Conservation (phyloP, 2,113 vertebrate species). For the Syngnathus scovelli region DNA sequence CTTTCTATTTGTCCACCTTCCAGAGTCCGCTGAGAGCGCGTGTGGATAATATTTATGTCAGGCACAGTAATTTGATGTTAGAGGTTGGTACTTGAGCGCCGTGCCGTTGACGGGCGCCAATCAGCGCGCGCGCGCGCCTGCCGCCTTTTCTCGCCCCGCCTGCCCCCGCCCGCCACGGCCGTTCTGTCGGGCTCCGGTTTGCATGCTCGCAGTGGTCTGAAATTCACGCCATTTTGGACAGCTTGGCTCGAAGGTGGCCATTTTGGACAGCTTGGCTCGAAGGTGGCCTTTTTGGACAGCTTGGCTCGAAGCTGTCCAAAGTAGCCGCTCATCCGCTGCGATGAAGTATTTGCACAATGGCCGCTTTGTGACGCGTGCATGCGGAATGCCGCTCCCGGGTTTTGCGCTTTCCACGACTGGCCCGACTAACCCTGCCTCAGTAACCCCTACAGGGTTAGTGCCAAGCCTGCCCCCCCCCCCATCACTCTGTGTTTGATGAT, state of each 20-base stretch:
- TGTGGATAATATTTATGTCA: slow-evolving; percentile 99
- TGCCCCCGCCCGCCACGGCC: slow-evolving; percentile 2
- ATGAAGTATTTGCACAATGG: slow-evolving; percentile 13
- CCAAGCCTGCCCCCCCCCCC: neutral
- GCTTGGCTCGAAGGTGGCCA: no score
- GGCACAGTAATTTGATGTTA: slow-evolving; percentile 99
- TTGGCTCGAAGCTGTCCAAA: neutral
- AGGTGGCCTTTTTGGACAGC: slow-evolving; percentile 26
- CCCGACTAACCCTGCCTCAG: slow-evolving; percentile 42
- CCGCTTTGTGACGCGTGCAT: slow-evolving; percentile 37
- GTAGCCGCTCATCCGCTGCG: no score
- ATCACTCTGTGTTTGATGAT: slow-evolving; percentile 38
- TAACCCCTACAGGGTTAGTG: neutral
- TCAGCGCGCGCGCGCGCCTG: slow-evolving; percentile 47
- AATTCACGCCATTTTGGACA: no score
- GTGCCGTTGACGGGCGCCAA: slow-evolving; percentile 45
- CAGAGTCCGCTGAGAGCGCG: slow-evolving; percentile 96
- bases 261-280: slow-evolving; percentile 8
- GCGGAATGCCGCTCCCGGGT: no score
- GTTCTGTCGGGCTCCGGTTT: neutral
- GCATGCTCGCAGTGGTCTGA: slow-evolving; percentile 2
- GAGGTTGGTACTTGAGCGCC: slow-evolving; percentile 88
- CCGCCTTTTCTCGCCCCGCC: slow-evolving; percentile 1
- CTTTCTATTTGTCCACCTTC: slow-evolving; percentile 60
- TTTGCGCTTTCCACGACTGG: neutral